phyloP scores from a whole-genome alignment of 2,797 vertebrate genomes.

The Neosalanx taihuensis region DNA sequence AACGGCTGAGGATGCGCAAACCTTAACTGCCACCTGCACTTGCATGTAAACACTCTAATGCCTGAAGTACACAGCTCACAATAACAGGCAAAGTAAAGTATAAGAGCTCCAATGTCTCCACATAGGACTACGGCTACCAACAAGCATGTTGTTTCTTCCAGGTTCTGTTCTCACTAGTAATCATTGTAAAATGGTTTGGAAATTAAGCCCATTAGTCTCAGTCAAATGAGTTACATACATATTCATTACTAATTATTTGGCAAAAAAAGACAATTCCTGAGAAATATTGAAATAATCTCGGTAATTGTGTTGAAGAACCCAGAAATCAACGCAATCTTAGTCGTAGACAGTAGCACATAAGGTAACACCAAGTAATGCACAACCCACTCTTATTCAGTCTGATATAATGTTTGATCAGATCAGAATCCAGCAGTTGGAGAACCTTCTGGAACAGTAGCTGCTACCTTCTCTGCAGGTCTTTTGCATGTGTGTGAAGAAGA shows the following conservation, averaged over 20 bases:
- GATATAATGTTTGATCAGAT: background rate
- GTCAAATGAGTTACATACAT: conserved; percentile 3
- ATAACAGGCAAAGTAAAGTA: too few species aligned
- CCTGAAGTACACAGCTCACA: background rate
- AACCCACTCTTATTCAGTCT: too few species aligned
- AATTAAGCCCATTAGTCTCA: conserved; percentile 1
- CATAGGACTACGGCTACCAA: background rate
- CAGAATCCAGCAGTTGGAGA: background rate
- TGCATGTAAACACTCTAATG: background rate
- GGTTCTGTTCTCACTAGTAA: background rate
- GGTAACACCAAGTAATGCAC: too few species aligned
- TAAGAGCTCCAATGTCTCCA: background rate
- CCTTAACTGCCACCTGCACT: background rate
- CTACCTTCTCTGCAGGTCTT: background rate
- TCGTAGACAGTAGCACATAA: too few species aligned
- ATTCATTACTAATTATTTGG: background rate
- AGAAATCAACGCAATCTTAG: background rate
- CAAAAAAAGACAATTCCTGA: background rate
- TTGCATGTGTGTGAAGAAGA: background rate
- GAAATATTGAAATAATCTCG: conserved; percentile 2
- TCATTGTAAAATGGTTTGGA: background rate
- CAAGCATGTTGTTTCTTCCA: background rate
- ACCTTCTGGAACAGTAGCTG: too few species aligned
- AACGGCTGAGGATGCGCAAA: too few species aligned
- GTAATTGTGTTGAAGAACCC: background rate